phyloP scores from a whole-genome alignment of 2,113 vertebrate species.

The Cinclus cinclus region DNA sequence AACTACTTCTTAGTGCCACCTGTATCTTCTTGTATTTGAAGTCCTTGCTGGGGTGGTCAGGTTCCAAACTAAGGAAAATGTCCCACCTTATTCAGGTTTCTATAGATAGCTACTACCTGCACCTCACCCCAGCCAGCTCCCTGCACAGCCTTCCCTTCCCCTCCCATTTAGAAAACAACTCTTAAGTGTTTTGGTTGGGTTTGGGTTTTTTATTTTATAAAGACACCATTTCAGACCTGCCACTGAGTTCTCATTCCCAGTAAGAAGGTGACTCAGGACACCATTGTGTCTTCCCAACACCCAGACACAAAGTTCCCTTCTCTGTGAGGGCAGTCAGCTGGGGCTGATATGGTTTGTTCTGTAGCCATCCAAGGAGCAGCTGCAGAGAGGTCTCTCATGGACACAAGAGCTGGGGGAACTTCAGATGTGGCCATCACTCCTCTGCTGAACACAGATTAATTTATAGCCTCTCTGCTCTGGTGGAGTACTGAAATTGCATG shows the following conservation, averaged over 20 bases:
- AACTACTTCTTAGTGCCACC: fast-evolving
- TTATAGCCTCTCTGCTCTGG: background rate
- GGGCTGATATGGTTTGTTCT: background rate
- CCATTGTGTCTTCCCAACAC: background rate
- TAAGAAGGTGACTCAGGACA: background rate
- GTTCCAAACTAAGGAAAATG: background rate
- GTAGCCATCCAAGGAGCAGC: background rate
- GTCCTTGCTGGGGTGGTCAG: fast-evolving
- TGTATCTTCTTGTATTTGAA: background rate
- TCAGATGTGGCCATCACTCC: background rate
- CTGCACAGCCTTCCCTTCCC: background rate
- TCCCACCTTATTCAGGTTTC: background rate
- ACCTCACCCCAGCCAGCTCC: background rate
- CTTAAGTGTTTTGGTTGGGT: background rate
- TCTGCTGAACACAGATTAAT: background rate
- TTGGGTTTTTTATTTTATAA: background rate
- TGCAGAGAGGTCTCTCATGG: background rate
- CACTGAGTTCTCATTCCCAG: background rate
- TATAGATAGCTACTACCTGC: background rate
- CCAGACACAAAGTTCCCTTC: background rate
- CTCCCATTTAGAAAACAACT: background rate
- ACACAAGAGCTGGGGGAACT: background rate
- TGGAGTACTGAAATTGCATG: slow-evolving; percentile 1
- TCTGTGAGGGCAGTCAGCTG: background rate
- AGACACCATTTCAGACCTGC: fast-evolving